phyloP scores from a whole-genome alignment of 2,888 invertebrate genomes.

The Hirtodrosophila alboralis region DNA sequence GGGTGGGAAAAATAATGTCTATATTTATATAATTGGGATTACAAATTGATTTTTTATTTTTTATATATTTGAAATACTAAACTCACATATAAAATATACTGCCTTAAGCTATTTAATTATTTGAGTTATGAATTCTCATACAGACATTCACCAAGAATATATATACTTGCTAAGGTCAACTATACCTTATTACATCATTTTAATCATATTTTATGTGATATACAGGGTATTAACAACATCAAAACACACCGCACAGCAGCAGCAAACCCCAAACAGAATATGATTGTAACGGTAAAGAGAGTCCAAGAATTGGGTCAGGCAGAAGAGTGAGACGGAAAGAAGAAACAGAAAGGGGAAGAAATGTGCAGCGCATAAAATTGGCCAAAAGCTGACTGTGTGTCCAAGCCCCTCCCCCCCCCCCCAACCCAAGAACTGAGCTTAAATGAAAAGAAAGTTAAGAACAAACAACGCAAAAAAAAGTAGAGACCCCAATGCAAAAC shows the following conservation, averaged over 20 bases:
- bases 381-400: slow-evolving; percentile 18
- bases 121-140: too few relatives aligned
- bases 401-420: too few relatives aligned
- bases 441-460: slow-evolving; percentile 60
- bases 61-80: too few relatives aligned
- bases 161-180: too few relatives aligned
- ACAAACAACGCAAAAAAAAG: slow-evolving; percentile 21
- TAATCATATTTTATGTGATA: too few relatives aligned
- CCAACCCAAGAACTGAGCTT: slow-evolving; percentile 23
- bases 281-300: slow-evolving; percentile 54
- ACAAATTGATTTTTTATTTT: too few relatives aligned
- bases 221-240: slow-evolving; percentile 16
- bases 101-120: too few relatives aligned
- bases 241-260: slow-evolving; percentile 17
- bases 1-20: too few relatives aligned
- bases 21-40: too few relatives aligned
- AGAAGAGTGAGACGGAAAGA: slow-evolving; percentile 8
- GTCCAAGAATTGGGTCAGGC: slow-evolving; percentile 69
- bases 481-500: slow-evolving; percentile 2
- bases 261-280: slow-evolving; percentile 29
- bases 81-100: too few relatives aligned
- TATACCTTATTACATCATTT: too few relatives aligned
- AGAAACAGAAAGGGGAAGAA: slow-evolving; percentile 8
- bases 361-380: slow-evolving; percentile 51
- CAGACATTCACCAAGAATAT: too few relatives aligned